Evolutionary conservation across 2,113 vertebrate species (phyloP).

Genomic region (Peromyscus leucopus): DNA sequence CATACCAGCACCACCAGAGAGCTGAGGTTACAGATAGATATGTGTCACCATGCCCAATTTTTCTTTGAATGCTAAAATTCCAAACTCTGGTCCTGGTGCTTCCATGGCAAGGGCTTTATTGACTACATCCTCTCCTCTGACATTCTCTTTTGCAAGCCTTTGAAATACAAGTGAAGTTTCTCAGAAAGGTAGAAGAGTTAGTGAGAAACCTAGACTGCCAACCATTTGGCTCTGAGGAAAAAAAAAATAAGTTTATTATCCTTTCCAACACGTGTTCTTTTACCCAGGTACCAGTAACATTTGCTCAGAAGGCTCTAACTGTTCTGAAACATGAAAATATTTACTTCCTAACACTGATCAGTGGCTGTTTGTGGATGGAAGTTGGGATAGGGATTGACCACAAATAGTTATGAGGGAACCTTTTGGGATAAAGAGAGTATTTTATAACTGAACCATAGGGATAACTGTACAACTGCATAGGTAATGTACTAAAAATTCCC

Average conservation of each 20-base stretch:
- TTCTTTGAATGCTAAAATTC: not conserved
- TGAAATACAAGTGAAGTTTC: not conserved
- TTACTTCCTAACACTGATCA: not conserved
- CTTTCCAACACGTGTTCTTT: not conserved
- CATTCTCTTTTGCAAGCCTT: not conserved
- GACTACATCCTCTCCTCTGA: not conserved
- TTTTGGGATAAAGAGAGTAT: not conserved
- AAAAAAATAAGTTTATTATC: not conserved
- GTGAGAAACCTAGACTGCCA: not conserved
- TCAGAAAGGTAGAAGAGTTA: not conserved
- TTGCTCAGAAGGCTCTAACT: not conserved
- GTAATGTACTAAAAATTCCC: not conserved
- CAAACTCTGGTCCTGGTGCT: not conserved
- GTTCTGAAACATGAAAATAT: conserved; percentile 5
- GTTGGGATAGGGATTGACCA: not conserved
- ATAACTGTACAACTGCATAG: not conserved
- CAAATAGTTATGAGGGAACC: not conserved
- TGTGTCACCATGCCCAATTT: not conserved
- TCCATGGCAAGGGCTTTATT: not conserved
- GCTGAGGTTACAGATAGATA: not conserved
- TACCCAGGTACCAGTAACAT: not conserved
- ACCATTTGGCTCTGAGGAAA: not conserved
- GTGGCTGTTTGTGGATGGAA: not conserved
- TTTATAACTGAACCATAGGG: conserved; percentile 7
- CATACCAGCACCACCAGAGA: not conserved